Conservation (phyloP, 2,113 vertebrate species). For the Cygnus atratus region DNA sequence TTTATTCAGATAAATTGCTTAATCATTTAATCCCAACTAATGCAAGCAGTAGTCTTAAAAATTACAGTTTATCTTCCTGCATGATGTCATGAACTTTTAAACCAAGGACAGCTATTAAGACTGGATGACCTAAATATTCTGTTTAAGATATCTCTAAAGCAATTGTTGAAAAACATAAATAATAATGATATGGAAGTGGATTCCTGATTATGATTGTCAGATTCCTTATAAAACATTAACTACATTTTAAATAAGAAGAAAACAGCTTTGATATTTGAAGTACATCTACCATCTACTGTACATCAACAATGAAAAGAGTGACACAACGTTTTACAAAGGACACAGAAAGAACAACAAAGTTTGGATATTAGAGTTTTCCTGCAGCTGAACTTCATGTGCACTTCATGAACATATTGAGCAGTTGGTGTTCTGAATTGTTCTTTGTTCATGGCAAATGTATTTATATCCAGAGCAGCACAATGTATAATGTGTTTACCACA, state of each 20-base stretch:
- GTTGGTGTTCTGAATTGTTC: background rate
- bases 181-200: background rate
- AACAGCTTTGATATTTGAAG: background rate
- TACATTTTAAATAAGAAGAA: background rate
- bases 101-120: background rate
- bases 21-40: conserved; percentile 10
- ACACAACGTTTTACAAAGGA: background rate
- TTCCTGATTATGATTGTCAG: background rate
- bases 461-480: background rate
- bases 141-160: background rate
- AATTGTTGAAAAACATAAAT: background rate
- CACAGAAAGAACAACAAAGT: background rate
- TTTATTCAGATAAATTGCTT: conserved; percentile 14
- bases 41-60: conserved; percentile 12
- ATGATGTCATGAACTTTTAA: background rate
- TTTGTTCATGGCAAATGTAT: background rate
- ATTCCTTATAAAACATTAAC: background rate
- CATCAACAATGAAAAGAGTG: background rate
- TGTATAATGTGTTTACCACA: background rate
- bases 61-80: background rate
- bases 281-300: background rate
- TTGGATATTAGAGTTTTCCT: background rate
- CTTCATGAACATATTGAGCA: background rate
- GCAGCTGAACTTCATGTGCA: background rate
- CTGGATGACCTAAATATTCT: background rate